Evolutionary conservation across 1,140 invertebrate species (phyloP), one percentile per base, ranked within the genome.

Genomic region (Drosophila mojavensis): DNA sequence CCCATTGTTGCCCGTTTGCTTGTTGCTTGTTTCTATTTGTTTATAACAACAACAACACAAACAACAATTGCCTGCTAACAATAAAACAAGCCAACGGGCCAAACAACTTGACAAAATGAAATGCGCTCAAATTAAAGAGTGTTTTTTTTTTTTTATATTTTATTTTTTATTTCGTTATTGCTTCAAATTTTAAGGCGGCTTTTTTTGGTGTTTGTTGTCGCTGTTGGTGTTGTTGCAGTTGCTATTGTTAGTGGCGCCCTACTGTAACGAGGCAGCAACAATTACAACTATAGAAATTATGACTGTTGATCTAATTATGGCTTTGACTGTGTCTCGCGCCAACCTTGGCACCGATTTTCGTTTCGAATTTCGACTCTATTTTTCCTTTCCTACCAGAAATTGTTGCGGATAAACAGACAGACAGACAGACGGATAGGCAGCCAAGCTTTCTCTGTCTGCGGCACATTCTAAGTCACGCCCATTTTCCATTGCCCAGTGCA

Each of bases 261-360:
- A 53, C 47, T 58, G 43, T 71, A 54, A 53, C 47, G 36, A 69
- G 59, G 41, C 78, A 39, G 67, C 50, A 68, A 79, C 51, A 84
- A 79, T 81, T 81, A 81, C 56, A 69, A 69, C 66, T 70, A 86
- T 74, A 75, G 77, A 86, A 86, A 86, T 88, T 82, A 86, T 88
- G 83, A 86, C 83, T 88, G 71, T 83, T 86, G 82, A 86, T 86
- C 82, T 86, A 86, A 88, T 86, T 86, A 82, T 82, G 79, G 67
- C 72, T 82, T 70, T 73, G 68, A 56, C 67, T 83, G 55, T 78
- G 78, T 70, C 74, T 84, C 53, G 81, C 60, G 75, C 26, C 82
- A 85, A 81, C 82, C 82, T 86, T 86, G 79, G 83, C 82, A 81
- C 82, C 67, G 60, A 81, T 85, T 86, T 68, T 13, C 54, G 50